A percentile compares a stretch with the other conserved stretches of the same genome.
Conservation (phyloP, 1,140 invertebrate genomes). For the Nasonia longicornis region DNA sequence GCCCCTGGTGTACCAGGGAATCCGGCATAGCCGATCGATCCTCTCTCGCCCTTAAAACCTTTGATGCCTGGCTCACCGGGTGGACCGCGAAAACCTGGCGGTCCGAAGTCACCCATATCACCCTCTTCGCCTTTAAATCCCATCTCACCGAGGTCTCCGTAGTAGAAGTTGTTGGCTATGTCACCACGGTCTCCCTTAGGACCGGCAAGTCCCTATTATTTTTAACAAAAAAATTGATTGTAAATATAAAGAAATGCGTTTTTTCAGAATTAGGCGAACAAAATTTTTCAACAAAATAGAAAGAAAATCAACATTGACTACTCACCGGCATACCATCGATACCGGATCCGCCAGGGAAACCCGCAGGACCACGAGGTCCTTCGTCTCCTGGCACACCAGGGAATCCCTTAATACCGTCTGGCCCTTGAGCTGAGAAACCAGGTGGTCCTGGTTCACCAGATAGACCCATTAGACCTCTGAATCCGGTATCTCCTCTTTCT, state of each 20-base stretch:
- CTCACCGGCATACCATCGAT: conserved; percentile 63
- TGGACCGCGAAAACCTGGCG: conserved; percentile 64
- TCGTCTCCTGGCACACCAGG: conserved; percentile 69
- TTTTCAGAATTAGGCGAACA: neutral
- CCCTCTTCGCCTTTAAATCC: conserved; percentile 61
- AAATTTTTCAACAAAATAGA: neutral
- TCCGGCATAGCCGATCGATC: conserved; percentile 63
- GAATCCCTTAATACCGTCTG: conserved; percentile 69
- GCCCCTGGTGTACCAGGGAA: conserved; percentile 60
- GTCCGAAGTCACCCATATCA: conserved; percentile 60
- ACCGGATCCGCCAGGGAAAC: conserved; percentile 66
- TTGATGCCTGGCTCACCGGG: conserved; percentile 66
- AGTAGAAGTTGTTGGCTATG: conserved; percentile 59
- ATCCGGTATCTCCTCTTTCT: conserved; percentile 69
- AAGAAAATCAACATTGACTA: neutral
- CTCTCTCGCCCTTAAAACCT: conserved; percentile 71
- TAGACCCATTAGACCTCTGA: conserved; percentile 65
- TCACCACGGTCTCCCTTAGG: conserved; percentile 69
- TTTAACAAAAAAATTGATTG: neutral
- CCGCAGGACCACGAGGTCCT: conserved; percentile 68
- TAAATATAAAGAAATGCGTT: neutral
- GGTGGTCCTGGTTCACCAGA: conserved; percentile 66
- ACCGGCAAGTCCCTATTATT: conserved; percentile 57
- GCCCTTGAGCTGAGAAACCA: conserved; percentile 66
- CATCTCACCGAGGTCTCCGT: conserved; percentile 63